Evolutionary conservation across 2,113 vertebrate species (phyloP), one percentile per base, ranked within the genome.

Genomic region (Sinocyclocheilus maitianheensis): DNA sequence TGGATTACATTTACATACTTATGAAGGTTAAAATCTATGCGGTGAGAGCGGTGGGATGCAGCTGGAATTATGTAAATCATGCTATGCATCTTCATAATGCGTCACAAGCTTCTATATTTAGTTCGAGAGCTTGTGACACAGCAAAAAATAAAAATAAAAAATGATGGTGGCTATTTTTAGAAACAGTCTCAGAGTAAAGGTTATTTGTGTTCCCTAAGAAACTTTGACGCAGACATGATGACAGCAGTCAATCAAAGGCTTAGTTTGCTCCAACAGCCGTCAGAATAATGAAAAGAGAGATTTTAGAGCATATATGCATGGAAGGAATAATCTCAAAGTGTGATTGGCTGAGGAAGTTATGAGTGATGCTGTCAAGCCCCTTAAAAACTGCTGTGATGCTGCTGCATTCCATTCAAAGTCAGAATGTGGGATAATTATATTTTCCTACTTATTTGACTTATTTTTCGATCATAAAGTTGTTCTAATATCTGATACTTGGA

Each of bases 41-140:
- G 40, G 51, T 40, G 72, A 48, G 74, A 26, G 13, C 14, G 37
- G 78, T 82, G 48, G 77, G 48, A 75, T 40, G 67, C 83, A 65
- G 81, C 65, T 53, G 69, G 10, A 5, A 69, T 87, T 82, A 71
- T 48, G 20, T 78, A 87, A 84, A 69, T 62, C 3, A 20, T 5
- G 9, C 77, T 58, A 16, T 81, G 77, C 51, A 30, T 62, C 14
- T 58, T 81, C 77, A 26, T 22, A 9, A 26, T 75, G 65, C 63
- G 81, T 83, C 43, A 51, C 58, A 22, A 5, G 10, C 5, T 80
- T 77, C 79, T 48, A 82, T 87, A 82, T 87, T 82, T 84, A 89
- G 84, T 53, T 12, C 10, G 72, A 37, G 53, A 74, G 69, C 34
- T 13, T 34, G 75, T 85, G 84, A 78, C 26, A 51, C 48, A 55